phyloP scores from a whole-genome alignment of 2,888 invertebrate species.

The Chrysolina oricalcia region DNA sequence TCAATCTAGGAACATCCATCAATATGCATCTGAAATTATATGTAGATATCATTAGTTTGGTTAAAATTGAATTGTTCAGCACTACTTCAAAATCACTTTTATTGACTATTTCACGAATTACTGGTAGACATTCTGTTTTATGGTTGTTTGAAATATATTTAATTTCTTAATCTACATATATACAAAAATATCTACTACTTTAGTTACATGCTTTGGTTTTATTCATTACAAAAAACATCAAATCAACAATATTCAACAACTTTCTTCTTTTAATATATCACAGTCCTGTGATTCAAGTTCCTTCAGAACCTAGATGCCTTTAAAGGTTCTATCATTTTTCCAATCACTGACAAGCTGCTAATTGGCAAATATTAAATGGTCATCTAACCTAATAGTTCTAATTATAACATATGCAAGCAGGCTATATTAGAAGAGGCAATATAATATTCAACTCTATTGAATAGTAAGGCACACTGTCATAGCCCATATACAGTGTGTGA shows the following conservation, averaged over 20 bases:
- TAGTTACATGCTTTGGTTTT: constrained; percentile 11
- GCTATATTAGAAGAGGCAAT: no score
- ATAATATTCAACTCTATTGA: no score
- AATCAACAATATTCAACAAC: background rate
- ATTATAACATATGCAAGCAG: no score
- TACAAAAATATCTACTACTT: background rate
- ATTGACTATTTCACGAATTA: background rate
- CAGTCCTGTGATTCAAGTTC: constrained; percentile 11
- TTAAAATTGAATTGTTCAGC: background rate
- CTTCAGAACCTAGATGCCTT: background rate
- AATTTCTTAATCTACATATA: background rate
- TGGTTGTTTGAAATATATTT: background rate
- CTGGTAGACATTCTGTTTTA: background rate
- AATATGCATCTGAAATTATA: background rate
- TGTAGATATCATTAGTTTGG: background rate
- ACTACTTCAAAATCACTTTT: background rate
- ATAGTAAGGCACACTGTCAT: no score
- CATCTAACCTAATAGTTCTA: no score
- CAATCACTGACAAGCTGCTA: background rate
- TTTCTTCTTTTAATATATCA: constrained; percentile 9
- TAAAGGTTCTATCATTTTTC: background rate
- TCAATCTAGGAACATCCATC: no score
- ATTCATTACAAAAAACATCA: background rate
- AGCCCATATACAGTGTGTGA: no score
- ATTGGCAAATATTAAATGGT: background rate